Evolutionary conservation across 2,113 vertebrate genomes (phyloP), one percentile per base, ranked within the genome.

Genomic region (Paramormyrops kingsleyae): DNA sequence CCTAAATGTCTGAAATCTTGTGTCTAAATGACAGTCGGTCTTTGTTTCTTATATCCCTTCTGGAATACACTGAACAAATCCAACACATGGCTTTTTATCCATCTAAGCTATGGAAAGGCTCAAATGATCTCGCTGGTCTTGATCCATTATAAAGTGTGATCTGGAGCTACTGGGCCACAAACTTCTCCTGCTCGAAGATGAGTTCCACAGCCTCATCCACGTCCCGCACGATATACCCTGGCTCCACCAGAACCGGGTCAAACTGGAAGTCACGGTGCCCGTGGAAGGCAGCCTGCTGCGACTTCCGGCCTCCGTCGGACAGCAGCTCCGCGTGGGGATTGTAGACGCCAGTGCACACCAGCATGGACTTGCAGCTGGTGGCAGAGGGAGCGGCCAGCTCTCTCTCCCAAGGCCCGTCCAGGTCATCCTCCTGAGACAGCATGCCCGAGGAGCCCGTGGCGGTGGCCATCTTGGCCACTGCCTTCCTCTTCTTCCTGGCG

Each of bases 301-400:
- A 0, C 91, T 94, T 94, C 85, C 93, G 90, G 70, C 88, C 85
- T 35, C 91, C 10, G 13, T 95, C 90, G 3, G 66, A 50, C 5
- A 94, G 93, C 24, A 92, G 66, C 66, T 93, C 90, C 0, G 87
- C 39, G 39, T 87, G 91, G 1, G 97, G 97, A 89, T 93, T 95
- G 90, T 97, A 98, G 53, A 98, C 96, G 0, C 97, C 97, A 0
- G 97, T 98, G 88, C 97, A 98, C 6, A 98, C 97, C 92, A 98
- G 94, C 1, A 98, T 94, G 1, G 97, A 98, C 59, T 93, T 95
- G 92, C 97, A 98, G 89, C 9, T 92, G 1, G 95, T 94, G 6
- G 97, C 97, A 0, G 95, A 92, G 0, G 95, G 94, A 0, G 94
- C 44, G 0, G 94, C 92, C 1, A 96, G 92, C 93, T 97, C 96